phyloP scores from a whole-genome alignment of 2,888 invertebrate genomes.

The Cheilosia variabilis region DNA sequence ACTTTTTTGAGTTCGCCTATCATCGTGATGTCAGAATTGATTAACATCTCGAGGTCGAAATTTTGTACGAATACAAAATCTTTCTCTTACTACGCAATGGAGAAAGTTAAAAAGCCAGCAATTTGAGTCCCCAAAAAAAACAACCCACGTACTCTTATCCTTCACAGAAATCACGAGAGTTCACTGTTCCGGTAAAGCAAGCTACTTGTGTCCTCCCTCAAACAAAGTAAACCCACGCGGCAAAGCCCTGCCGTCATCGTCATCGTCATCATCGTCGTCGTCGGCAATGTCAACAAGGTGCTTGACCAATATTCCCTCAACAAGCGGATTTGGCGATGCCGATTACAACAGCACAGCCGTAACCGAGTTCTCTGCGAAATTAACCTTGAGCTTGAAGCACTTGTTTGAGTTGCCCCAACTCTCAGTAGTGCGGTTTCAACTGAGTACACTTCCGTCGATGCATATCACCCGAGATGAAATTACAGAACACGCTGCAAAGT shows the following conservation, averaged over 20 bases:
- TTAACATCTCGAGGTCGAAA: too few relatives aligned
- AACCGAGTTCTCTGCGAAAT: constrained; percentile 65
- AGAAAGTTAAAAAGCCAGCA: too few relatives aligned
- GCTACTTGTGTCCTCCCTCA: background rate
- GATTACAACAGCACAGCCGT: constrained; percentile 22
- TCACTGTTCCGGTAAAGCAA: too few relatives aligned
- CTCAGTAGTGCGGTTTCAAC: constrained; percentile 50
- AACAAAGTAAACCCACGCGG: constrained; percentile 2
- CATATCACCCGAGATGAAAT: constrained; percentile 62
- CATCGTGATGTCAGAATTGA: too few relatives aligned
- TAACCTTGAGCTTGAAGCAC: constrained; percentile 70
- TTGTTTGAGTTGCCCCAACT: constrained; percentile 55
- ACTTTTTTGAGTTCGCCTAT: too few relatives aligned
- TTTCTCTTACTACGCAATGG: too few relatives aligned
- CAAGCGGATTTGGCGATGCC: constrained; percentile 10
- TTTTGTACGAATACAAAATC: too few relatives aligned
- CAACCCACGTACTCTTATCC: too few relatives aligned
- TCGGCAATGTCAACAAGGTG: constrained; percentile 63
- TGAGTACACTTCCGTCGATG: constrained; percentile 64
- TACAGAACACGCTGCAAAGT: constrained; percentile 53
- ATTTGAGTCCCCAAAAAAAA: too few relatives aligned
- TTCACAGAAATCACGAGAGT: too few relatives aligned
- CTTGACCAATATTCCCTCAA: constrained; percentile 69
- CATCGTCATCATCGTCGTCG: background rate
- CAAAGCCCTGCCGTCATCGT: background rate